Percentiles rank a stretch among this genome's conserved stretches.
Evolutionary conservation across 2,888 invertebrate species (phyloP).

Genomic region (Campoplex capitator): DNA sequence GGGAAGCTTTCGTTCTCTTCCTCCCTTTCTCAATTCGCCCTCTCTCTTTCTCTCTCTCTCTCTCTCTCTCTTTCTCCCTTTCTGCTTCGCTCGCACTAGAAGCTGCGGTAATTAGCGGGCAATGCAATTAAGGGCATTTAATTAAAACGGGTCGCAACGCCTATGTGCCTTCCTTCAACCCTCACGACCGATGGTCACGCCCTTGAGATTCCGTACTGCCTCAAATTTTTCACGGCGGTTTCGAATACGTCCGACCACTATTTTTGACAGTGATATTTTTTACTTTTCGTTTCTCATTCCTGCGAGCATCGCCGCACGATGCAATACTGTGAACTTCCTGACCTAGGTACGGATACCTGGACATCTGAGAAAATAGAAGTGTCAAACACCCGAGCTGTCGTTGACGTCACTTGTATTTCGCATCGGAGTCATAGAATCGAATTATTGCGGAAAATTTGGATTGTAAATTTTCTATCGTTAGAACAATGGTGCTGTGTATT

Average conservation of each 20-base stretch:
- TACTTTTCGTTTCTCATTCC: not conserved
- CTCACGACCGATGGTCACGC: slow-evolving; percentile 57
- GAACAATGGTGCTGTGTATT: too few species aligned
- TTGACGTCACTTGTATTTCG: not conserved
- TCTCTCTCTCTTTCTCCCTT: slow-evolving; percentile 12
- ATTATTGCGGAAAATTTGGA: not conserved
- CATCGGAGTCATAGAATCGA: not conserved
- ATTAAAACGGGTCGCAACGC: slow-evolving; percentile 79
- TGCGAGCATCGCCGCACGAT: not conserved
- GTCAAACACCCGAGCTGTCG: not conserved
- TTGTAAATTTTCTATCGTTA: too few species aligned
- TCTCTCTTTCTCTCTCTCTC: slow-evolving; percentile 26
- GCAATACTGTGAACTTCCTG: not conserved
- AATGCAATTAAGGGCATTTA: slow-evolving; percentile 82
- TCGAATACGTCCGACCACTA: slow-evolving; percentile 4
- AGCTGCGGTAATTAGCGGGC: slow-evolving; percentile 80
- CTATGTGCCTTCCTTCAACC: slow-evolving; percentile 44
- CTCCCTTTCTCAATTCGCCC: not conserved
- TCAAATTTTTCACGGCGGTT: slow-evolving; percentile 55
- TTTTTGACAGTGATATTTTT: slow-evolving; percentile 14
- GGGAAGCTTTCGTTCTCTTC: slow-evolving; percentile 57
- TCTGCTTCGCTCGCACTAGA: slow-evolving; percentile 55
- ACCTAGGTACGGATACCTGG: not conserved
- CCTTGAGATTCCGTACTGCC: slow-evolving; percentile 51
- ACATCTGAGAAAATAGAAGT: not conserved